Evolutionary conservation across 2,113 vertebrate genomes (phyloP).

Genomic region (Egretta garzetta): DNA sequence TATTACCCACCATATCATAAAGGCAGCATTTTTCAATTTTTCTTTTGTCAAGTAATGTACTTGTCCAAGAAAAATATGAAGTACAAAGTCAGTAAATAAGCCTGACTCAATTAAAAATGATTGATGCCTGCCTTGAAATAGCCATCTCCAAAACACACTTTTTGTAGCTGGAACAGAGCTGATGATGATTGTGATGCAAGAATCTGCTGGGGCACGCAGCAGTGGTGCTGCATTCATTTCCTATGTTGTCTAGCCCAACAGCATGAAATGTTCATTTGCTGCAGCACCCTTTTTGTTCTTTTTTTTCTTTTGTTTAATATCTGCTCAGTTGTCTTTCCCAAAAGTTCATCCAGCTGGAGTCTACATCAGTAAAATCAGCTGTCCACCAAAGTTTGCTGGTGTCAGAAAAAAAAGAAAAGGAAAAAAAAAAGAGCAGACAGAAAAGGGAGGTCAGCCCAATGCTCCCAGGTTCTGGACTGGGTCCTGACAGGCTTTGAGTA

Average conservation of each 20-base stretch:
- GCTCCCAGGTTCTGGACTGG: neutral
- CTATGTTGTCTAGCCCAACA: rapidly evolving
- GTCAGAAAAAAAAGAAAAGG: neutral
- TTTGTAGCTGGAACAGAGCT: neutral
- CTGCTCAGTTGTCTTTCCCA: neutral
- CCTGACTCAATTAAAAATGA: neutral
- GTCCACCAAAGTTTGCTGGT: neutral
- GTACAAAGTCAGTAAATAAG: neutral
- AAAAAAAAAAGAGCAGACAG: neutral
- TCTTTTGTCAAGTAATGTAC: neutral
- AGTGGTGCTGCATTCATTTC: neutral
- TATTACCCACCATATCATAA: neutral
- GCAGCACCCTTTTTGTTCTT: neutral
- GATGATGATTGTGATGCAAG: neutral
- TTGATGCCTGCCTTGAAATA: neutral
- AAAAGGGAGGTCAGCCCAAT: rapidly evolving
- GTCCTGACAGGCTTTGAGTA: neutral
- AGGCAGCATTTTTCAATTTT: neutral
- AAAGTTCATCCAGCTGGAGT: neutral
- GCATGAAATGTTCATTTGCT: neutral
- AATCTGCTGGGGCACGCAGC: neutral
- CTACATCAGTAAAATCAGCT: neutral
- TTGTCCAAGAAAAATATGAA: neutral
- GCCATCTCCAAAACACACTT: neutral
- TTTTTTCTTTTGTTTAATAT: neutral